phyloP scores from a whole-genome alignment of 2,888 invertebrate genomes.

The Eurytoma adleriae region DNA sequence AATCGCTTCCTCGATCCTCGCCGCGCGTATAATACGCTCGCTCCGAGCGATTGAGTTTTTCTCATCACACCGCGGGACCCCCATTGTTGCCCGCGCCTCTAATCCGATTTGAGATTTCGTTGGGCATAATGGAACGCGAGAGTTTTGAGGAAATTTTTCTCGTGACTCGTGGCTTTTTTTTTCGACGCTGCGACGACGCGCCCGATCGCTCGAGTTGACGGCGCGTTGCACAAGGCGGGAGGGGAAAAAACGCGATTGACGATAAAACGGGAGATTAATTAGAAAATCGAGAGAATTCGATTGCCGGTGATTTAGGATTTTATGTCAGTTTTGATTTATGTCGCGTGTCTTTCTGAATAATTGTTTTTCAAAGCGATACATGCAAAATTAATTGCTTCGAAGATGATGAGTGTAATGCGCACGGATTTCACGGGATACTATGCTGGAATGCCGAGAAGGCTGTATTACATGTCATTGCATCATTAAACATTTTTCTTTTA shows the following conservation, averaged over 20 bases:
- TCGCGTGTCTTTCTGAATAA: conserved; percentile 3
- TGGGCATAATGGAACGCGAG: conserved; percentile 38
- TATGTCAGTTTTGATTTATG: conserved; percentile 53
- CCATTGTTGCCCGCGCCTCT: conserved; percentile 42
- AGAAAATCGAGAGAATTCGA: conserved; percentile 37
- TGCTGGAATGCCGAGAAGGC: conserved; percentile 30
- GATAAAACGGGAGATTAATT: conserved; percentile 53
- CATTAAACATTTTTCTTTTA: conserved; percentile 16
- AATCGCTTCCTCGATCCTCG: conserved; percentile 42
- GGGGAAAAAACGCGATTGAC: conserved; percentile 12
- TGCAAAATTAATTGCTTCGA: conserved; percentile 35
- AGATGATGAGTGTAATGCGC: neutral
- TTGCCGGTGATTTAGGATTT: conserved; percentile 37
- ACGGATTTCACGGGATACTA: conserved; percentile 18
- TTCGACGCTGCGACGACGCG: conserved; percentile 35
- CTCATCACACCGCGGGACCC: conserved; percentile 47
- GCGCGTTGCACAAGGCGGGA: neutral
- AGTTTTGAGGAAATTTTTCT: conserved; percentile 41
- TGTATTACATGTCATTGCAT: conserved; percentile 22
- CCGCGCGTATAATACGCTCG: conserved; percentile 18
- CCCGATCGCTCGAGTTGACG: conserved; percentile 12
- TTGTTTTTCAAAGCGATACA: conserved; percentile 27
- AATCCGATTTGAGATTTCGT: conserved; percentile 55
- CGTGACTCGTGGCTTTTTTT: conserved; percentile 8
- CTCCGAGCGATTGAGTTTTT: conserved; percentile 46